Base-by-base conservation (phyloP, 2,113 vertebrate species). In the Corapipo altera region DNA sequence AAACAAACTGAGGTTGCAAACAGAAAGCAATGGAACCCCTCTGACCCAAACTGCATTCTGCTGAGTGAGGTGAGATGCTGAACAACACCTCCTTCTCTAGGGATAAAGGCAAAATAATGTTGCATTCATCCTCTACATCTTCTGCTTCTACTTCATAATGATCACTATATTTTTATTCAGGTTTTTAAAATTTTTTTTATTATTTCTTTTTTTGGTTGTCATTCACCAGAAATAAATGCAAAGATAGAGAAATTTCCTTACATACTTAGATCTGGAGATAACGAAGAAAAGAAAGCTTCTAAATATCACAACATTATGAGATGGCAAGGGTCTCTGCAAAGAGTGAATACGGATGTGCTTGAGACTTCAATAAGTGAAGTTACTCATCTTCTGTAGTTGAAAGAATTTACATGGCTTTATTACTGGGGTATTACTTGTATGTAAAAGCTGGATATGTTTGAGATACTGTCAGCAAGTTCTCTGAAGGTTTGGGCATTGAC, bases 341-440 rank as follows among this genome's bases (percentile, higher is more conserved):
- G 20, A 51, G 21, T 49, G 33, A 43, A 19, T 62, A 28, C 4
- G 52, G 21, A 55, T 0, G 0, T 74, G 21, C 15, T 74, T n/a
- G 20, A 46, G 19, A 41, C 35, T 59, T 64, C 54, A 43, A 9
- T 41, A 24, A 52, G 18, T 46, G n/a, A 59, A 89, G 24, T n/a
- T 66, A 17, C 49, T 69, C 73, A 14, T 65, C 58, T 27, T 33
- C 15, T 7, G 5, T 51, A 46, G 22, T 35, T 80, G 58, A 59
- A 79, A 67, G 11, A 64, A 49, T 23, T 44, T 49, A 12, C 2
- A 7, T 44, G 28, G 3, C 33, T 73, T 85, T 73, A 35, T 80
- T 80, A 28, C 13, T 12, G 48, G 12, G 48, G 48, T 24, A 49
- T 49, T 30, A 8, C 16, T 70, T 52, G 14, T 20, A 26, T 70